Evolutionary conservation across 2,888 invertebrate species (phyloP), one percentile per base, ranked within the genome.

Genomic region (Acrocyrtus sp.): DNA sequence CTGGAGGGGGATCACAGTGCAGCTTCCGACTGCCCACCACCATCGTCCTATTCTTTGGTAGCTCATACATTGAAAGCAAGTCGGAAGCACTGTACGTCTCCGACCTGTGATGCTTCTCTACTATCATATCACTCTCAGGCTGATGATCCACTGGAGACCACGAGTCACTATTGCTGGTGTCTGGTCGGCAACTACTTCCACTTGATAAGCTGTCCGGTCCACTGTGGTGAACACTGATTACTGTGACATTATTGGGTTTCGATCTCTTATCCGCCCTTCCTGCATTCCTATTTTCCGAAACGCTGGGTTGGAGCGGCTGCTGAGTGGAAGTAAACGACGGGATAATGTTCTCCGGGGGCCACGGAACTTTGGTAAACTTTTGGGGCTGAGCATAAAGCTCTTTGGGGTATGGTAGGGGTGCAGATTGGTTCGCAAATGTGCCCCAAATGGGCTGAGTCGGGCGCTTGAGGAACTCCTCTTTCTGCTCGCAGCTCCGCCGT

Each of bases 401-500:
- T 69, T 81, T 81, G 15, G 80, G 78, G 62, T 80, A 81, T 34
- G 74, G 73, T n/a, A n/a, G n/a, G 21, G 68, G 66, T 17, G 78
- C 61, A 34, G 78, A 63, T 21, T 87, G 34, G 22, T 43, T 53
- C 5, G 61, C 48, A 21, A 68, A 41, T 86, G 85, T 78, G 86
- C 87, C 88, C 87, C 89, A 65, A 88, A 88, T 65, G 24, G 90
- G 90, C 82, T 89, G 83, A 87, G 90, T 82, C 8, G 79, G 80
- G 79, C 92, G 88, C 83, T 91, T 88, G 72, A 95, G 87, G 85
- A 95, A 95, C 82, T 94, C 94, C 84, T 95, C 94, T 84, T 95
- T 95, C 83, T 94, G 93, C 83, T 94, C 94, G 82, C 93, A 90
- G 83, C 92, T 94, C 84, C 92, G 92, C 80, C 92, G 88, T 83